Percentiles rank a stretch among this genome's conserved stretches.
Conservation (phyloP, 2,797 vertebrate species). For the Malacoctenus gilli region DNA sequence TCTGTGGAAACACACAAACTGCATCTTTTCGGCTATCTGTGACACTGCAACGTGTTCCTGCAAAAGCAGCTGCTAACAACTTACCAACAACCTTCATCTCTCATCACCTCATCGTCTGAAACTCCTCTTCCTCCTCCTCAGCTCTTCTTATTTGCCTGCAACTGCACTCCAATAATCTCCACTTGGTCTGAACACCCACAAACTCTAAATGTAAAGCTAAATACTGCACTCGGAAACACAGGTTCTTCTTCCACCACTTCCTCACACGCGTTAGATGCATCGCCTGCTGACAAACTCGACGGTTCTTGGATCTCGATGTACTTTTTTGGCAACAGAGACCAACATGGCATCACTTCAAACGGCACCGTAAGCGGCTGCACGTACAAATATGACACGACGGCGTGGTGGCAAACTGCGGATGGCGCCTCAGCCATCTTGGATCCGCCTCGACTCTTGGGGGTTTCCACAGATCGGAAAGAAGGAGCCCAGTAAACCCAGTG, state of each 20-base stretch:
- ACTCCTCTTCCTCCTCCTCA: too few species aligned
- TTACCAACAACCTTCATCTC: conserved; percentile 16
- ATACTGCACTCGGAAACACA: conserved; percentile 15
- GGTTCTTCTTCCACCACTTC: too few species aligned
- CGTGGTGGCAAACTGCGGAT: conserved; percentile 33
- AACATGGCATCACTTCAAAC: conserved; percentile 27
- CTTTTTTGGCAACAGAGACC: conserved; percentile 61
- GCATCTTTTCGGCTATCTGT: background rate
- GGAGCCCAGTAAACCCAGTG: conserved; percentile 19
- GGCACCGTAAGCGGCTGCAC: too few species aligned
- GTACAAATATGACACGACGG: conserved; percentile 38
- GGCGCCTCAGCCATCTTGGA: too few species aligned
- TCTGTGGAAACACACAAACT: background rate
- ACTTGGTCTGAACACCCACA: conserved; percentile 1
- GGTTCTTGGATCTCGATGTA: too few species aligned
- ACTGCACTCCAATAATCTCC: conserved; percentile 37
- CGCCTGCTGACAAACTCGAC: conserved; percentile 27
- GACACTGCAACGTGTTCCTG: background rate
- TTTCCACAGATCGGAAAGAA: conserved; percentile 62
- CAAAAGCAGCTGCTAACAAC: conserved; percentile 9
- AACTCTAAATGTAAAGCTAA: background rate
- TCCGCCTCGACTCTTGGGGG: conserved; percentile 46
- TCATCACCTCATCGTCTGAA: background rate
- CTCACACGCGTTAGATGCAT: too few species aligned
- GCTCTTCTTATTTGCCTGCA: conserved; percentile 6